Conservation (phyloP, 2,888 invertebrate species). For the Drosophila melanocephala region DNA sequence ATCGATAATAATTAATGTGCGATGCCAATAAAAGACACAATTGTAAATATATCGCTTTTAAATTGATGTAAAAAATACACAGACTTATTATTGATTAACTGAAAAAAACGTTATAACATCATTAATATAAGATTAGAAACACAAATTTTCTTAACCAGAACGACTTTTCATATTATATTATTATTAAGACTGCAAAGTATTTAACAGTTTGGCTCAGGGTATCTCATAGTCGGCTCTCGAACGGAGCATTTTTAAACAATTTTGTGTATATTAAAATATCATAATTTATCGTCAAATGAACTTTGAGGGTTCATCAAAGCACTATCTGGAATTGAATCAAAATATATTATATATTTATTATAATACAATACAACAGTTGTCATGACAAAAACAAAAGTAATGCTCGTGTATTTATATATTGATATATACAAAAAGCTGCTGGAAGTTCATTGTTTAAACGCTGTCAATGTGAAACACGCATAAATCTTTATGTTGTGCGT, state of each 20-base stretch:
- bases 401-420: neutral
- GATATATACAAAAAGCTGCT: constrained; percentile 19
- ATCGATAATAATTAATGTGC: neutral
- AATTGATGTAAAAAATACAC: neutral
- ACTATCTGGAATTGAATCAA: constrained; percentile 3
- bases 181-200: neutral
- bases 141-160: neutral
- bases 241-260: neutral
- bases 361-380: constrained; percentile 53
- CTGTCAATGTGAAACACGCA: constrained; percentile 71
- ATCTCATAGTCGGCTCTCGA: neutral
- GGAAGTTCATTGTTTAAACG: constrained; percentile 73
- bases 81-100: neutral
- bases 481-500: constrained; percentile 57
- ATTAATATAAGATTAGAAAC: neutral
- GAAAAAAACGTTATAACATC: no score
- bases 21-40: neutral
- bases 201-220: neutral
- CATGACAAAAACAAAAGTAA: constrained; percentile 37
- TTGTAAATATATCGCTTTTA: neutral
- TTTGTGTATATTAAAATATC: neutral
- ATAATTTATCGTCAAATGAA: neutral
- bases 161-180: neutral
- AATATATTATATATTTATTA: constrained; percentile 34
- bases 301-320: neutral